phyloP scores from a whole-genome alignment of 2,797 vertebrate species.

The Aselliscus stoliczkanus region DNA sequence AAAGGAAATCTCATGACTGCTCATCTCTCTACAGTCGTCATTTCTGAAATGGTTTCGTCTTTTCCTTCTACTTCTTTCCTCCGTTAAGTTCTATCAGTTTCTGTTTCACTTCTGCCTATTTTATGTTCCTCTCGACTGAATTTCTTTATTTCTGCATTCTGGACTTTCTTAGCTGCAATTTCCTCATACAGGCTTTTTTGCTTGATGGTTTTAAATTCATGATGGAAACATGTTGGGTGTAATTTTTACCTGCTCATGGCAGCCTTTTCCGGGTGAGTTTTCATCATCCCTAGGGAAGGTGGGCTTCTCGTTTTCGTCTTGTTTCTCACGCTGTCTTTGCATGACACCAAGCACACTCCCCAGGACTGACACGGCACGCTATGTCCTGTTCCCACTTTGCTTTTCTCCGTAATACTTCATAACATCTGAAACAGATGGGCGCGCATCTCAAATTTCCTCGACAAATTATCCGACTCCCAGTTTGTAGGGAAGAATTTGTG shows the following conservation, averaged over 20 bases:
- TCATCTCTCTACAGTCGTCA: not conserved
- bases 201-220: not conserved
- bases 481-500: not conserved
- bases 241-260: not conserved
- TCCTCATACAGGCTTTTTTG: not conserved
- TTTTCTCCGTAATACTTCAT: not conserved
- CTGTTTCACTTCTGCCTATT: not conserved
- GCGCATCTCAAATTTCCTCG: not conserved
- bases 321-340: not conserved
- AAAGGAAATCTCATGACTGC: not conserved
- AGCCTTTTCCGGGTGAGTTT: not conserved
- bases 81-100: not conserved
- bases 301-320: not conserved
- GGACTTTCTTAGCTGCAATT: not conserved
- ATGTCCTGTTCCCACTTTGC: not conserved
- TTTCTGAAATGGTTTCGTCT: not conserved
- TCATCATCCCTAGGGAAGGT: rapidly evolving
- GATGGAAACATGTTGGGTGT: not conserved
- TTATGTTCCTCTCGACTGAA: not conserved
- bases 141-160: not conserved
- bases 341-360: not conserved
- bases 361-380: rapidly evolving
- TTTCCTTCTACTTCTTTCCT: not conserved
- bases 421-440: not conserved
- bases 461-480: not conserved